Evolutionary conservation across 2,888 invertebrate species (phyloP), one percentile per base, ranked within the genome.

Genomic region (Agrotis clavis): DNA sequence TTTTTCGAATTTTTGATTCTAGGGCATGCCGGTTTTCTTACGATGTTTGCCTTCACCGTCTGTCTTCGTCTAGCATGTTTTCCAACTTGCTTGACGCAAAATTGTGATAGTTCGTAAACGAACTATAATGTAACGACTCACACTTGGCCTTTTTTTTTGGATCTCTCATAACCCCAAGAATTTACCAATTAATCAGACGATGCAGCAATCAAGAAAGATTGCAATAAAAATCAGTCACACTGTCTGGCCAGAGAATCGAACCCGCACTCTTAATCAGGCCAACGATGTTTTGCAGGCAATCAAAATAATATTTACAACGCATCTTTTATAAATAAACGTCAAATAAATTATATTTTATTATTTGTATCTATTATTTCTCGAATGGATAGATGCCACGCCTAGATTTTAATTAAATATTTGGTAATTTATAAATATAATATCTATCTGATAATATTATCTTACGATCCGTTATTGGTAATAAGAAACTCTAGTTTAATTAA

Each of bases 221-320:
- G 50, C 61, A 62, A 62, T 74, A 67, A 74, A 74, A 74, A 61
- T 74, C 74, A 35, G 56, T 61, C 45, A 51, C 61, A 67, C 5
- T 25, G 47, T 11, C 30, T 35, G 47, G 25, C 48, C 48, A 3
- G 5, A n/a, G n/a, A n/a, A 50, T 62, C 30, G 62, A 50, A 50
- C 14, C 47, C 41, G 21, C 4, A 56, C 60, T 48, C 13, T 7
- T 64, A 76, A 76, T 65, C 71, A 71, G 75, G 41, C 11, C 75
- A 64, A 50, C 19, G 57, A 51, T 50, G 45, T 21, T 50, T 64
- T 35, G 21, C 19, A 75, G 3, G 25, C 56, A 75, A 75, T 76
- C 64, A 61, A 35, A 19, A 21, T 0, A 47, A n/a, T 25, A 48
- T 64, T 51, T 19, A 53, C 4, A 19, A 18, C 30, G 9, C 21